Evolutionary conservation across 2,888 invertebrate genomes (phyloP), one percentile per base, ranked within the genome.

Genomic region (Protophormia terraenovae): DNA sequence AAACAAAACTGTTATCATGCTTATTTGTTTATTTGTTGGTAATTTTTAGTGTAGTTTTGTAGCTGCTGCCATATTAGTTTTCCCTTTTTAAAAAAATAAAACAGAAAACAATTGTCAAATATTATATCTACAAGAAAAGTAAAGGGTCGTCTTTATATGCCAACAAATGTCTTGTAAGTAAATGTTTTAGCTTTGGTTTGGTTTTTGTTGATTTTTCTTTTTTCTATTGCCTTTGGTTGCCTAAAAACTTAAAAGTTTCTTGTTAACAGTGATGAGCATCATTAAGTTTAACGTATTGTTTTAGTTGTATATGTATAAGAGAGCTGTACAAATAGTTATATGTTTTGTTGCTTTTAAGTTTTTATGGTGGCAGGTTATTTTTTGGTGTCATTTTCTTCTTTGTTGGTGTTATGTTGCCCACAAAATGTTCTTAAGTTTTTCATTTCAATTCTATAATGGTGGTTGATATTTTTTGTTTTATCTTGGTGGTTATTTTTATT

Each of bases 221-320:
- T 10, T 1, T n/a, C n/a, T 19, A 8, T 4, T 45, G 41, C 38
- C 62, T 47, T 38, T 50, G 71, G 55, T 75, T 81, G 72, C 78
- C 73, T 55, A 64, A 80, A 80, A 79, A 82, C 78, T 83, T 75
- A 35, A 86, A 86, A 80, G 76, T 79, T 80, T 83, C 80, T 67
- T 83, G 83, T 86, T 83, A 83, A 83, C 86, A 81, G 73, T 80
- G 86, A 83, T 86, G 86, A 86, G 86, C 83, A 81, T 83, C 86
- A 86, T 86, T 86, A 86, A 86, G 73, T 84, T 83, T 83, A 79
- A 79, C 75, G 76, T 58, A 73, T 64, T 41, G 55, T 67, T n/a
- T 78, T 58, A 76, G 19, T 32, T 58, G 66, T 67, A 19, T 55
- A 5, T 32, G 27, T 50, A 24, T 45, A 67, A 38, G 47, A n/a